Conservation (phyloP, 2,888 invertebrate genomes). For the Dicycla oo region DNA sequence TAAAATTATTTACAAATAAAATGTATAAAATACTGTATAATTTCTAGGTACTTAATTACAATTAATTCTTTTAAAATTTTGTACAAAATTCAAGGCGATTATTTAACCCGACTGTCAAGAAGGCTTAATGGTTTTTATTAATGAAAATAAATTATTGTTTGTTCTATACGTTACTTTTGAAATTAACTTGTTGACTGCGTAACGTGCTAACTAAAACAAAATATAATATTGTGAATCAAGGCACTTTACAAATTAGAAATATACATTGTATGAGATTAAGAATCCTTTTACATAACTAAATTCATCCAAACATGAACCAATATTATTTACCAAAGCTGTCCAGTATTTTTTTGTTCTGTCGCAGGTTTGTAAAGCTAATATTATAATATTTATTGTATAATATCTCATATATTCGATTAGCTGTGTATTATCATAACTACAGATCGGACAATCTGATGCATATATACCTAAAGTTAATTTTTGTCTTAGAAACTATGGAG, state of each 20-base stretch:
- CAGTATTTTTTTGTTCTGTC: background rate
- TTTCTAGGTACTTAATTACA: background rate
- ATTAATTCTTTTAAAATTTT: background rate
- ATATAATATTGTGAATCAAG: background rate
- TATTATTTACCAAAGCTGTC: background rate
- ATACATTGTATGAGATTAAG: background rate
- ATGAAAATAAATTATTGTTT: slow-evolving; percentile 15
- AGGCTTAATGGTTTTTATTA: background rate
- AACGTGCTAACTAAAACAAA: slow-evolving; percentile 53
- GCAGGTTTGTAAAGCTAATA: background rate
- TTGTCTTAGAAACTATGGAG: too few relatives aligned
- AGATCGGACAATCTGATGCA: too few relatives aligned
- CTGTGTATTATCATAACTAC: background rate
- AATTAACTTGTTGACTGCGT: slow-evolving; percentile 14
- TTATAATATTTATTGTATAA: background rate
- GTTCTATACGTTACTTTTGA: slow-evolving; percentile 57
- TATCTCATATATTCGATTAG: background rate
- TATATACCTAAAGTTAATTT: too few relatives aligned
- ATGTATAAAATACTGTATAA: background rate
- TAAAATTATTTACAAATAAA: background rate
- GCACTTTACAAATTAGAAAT: slow-evolving; percentile 12
- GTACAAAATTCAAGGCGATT: background rate
- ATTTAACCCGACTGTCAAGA: background rate
- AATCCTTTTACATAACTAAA: background rate
- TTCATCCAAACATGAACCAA: background rate